Evolutionary conservation across 2,888 invertebrate genomes (phyloP).

Genomic region (Dryococelus australis): DNA sequence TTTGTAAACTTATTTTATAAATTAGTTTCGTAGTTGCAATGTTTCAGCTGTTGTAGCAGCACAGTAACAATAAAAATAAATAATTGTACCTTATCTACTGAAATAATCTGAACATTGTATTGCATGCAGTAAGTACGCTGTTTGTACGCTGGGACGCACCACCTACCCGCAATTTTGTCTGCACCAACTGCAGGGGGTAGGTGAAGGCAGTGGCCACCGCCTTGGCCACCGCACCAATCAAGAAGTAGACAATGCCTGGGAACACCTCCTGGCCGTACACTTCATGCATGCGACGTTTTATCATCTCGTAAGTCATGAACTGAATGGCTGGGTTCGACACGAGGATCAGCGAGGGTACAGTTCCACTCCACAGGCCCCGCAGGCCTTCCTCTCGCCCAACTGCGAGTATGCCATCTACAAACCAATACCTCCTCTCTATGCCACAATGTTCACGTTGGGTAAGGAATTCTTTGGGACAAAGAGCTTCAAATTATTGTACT

Average conservation of each 20-base stretch:
- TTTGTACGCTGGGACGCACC: no score
- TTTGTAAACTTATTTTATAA: no score
- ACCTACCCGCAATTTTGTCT: constrained; percentile 74
- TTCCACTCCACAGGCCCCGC: constrained; percentile 81
- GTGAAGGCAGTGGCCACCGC: constrained; percentile 86
- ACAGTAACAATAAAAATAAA: no score
- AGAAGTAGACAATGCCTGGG: constrained; percentile 70
- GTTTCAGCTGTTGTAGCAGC: no score
- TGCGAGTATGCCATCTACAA: constrained; percentile 52
- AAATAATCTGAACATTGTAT: no score
- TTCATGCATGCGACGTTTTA: constrained; percentile 74
- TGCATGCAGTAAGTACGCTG: no score
- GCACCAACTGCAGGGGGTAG: constrained; percentile 88
- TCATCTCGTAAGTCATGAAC: constrained; percentile 88
- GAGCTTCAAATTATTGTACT: no score
- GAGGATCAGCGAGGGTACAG: constrained; percentile 82
- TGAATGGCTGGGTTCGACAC: constrained; percentile 91
- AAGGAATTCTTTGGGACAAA: no score
- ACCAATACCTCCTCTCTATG: not conserved
- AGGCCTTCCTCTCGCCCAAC: constrained; percentile 78
- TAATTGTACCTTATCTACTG: no score
- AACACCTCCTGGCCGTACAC: constrained; percentile 60
- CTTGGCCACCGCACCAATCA: constrained; percentile 85
- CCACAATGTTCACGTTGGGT: no score
- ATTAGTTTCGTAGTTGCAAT: no score